Evolutionary conservation across 2,797 vertebrate species (phyloP), one percentile per base, ranked within the genome.

Genomic region (Xenopus petersii): DNA sequence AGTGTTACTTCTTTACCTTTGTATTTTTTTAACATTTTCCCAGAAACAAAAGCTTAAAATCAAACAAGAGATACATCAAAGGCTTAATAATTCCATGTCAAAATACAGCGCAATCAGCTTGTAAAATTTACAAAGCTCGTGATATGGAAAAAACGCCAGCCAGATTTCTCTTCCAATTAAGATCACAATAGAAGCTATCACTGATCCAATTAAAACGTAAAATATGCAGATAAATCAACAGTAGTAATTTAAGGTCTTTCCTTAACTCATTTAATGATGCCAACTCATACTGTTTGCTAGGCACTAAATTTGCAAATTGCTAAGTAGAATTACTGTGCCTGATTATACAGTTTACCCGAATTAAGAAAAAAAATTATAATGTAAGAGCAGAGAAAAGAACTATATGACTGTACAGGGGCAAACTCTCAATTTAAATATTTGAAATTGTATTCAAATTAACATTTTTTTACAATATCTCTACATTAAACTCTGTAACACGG

Each of bases 121-220:
- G 36, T 42, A 42, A 5, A 46, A 59, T 30, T 64, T 55, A 59
- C 48, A 70, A 65, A 59, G 67, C 74, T 21, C 64, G 15, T 64
- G 33, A 70, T 55, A 65, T 59, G n/a, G 60, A 64, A 49, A 63
- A 8, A 63, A 6, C 36, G 12, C 17, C 9, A 65, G 63, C 61
- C 74, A 64, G 61, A 64, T 70, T 64, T 75, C 60, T 33, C 61
- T 75, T 75, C 51, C 64, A 75, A 75, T 75, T 75, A 75, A 59
- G 74, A 64, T 70, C 61, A 75, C 70, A 75, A 75, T 75, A 75
- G 67, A 75, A 59, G 54, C 67, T 48, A 70, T 75, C 67, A 48
- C 66, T 70, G 67, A 75, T 75, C 74, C 74, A 75, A 75, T 75
- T 64, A 75, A 75, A 71, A 70, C 64, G 54, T 64, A 75, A 75